Percentiles rank a stretch among this genome's conserved stretches.
Evolutionary conservation across 1,140 invertebrate genomes (phyloP).

Genomic region (Apis laboriosa): DNA sequence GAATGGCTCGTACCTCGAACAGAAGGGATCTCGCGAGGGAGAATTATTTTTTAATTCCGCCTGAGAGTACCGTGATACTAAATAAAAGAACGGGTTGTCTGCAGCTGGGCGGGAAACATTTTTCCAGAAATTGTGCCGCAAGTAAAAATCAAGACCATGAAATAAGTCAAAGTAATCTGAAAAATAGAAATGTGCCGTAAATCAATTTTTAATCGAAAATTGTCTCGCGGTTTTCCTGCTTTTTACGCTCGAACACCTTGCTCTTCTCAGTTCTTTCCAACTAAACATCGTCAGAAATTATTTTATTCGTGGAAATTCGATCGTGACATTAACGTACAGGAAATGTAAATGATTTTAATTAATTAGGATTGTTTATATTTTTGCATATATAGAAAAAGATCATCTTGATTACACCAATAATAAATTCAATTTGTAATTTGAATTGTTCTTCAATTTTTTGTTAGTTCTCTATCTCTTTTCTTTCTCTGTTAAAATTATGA

Average conservation of each 20-base stretch:
- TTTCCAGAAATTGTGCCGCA: not conserved
- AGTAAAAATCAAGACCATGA: conserved; percentile 7
- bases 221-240: too few relatives aligned
- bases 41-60: conserved; percentile 20
- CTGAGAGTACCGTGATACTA: conserved; percentile 12
- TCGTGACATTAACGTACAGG: too few relatives aligned
- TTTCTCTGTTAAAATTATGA: too few relatives aligned
- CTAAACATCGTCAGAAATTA: not conserved
- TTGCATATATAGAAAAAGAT: too few relatives aligned
- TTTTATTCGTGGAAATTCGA: too few relatives aligned
- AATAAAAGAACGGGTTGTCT: conserved; percentile 11
- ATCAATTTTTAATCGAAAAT: not conserved
- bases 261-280: not conserved
- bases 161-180: conserved; percentile 14
- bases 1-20: not conserved
- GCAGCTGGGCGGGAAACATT: not conserved
- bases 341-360: too few relatives aligned
- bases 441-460: too few relatives aligned
- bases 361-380: too few relatives aligned
- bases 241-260: too few relatives aligned
- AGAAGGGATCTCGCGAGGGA: not conserved
- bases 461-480: too few relatives aligned
- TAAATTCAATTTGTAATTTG: too few relatives aligned
- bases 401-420: too few relatives aligned
- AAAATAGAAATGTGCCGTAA: conserved; percentile 2